These are phyloP conservation scores for Chirona hameri DNA, from an alignment of 2,888 invertebrate species.

Conservation along the genomic window DNA sequence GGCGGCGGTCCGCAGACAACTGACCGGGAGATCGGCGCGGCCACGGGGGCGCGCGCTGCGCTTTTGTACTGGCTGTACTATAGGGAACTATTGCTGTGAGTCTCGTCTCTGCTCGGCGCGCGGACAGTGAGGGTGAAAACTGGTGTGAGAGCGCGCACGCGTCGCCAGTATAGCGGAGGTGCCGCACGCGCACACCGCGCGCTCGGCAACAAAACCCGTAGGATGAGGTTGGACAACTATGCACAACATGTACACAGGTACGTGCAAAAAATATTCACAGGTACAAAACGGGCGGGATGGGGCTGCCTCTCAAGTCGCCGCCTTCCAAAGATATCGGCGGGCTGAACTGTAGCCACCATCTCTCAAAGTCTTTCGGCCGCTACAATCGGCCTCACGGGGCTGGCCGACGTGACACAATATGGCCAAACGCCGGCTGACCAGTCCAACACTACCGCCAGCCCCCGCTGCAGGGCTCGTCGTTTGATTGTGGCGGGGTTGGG, in stretches of 20 bases:
- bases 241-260: slow-evolving; percentile 29
- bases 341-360: not conserved
- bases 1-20: not conserved
- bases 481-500: not conserved
- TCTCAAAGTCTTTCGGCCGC: not conserved
- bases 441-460: not conserved
- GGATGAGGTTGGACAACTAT: slow-evolving; percentile 26
- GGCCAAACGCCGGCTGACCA: not conserved
- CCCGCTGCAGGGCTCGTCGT: not conserved
- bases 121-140: not conserved
- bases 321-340: not conserved
- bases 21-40: not conserved
- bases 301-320: not conserved
- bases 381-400: not conserved
- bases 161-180: not conserved
- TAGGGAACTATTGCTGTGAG: slow-evolving; percentile 13
- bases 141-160: not conserved
- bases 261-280: slow-evolving; percentile 27
- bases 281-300: slow-evolving; percentile 7
- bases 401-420: not conserved
- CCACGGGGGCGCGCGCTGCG: not conserved
- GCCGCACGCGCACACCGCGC: not conserved
- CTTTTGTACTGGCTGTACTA: slow-evolving; percentile 27
- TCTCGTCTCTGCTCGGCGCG: not conserved
- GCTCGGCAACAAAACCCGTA: slow-evolving; percentile 26